A percentile compares a stretch with the other conserved stretches of the same genome.
These are phyloP conservation scores for Ormyrus rosae DNA, from an alignment of 2,888 invertebrate genomes.

Conservation along the genomic window DNA sequence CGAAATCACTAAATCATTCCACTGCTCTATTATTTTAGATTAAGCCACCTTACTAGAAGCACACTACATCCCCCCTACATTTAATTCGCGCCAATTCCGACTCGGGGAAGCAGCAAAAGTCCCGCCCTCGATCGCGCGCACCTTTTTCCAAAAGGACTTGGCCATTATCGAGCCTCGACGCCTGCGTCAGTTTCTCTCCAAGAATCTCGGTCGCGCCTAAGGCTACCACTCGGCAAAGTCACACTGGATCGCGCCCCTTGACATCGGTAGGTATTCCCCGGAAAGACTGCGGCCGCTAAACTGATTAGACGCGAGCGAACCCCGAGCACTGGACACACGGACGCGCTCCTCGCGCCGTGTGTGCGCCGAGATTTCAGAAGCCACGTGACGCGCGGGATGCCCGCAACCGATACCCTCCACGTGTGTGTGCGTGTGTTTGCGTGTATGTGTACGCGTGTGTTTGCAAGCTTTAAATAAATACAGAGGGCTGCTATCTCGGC, in stretches of 20 bases:
- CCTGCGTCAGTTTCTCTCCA: background rate
- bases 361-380: no score
- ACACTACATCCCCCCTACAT: no score
- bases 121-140: slow-evolving; percentile 32
- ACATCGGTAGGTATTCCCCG: slow-evolving; percentile 42
- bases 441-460: no score
- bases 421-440: no score
- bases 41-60: background rate
- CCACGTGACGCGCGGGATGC: no score
- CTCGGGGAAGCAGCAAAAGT: background rate
- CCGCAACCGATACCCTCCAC: no score
- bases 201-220: no score
- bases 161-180: slow-evolving; percentile 57
- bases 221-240: background rate
- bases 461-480: background rate
- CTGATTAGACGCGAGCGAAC: slow-evolving; percentile 43
- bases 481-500: background rate
- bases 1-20: background rate
- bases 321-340: background rate
- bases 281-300: slow-evolving; percentile 41
- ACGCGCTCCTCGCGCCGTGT: background rate
- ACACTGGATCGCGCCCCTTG: background rate
- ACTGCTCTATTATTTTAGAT: background rate
- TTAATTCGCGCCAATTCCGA: background rate
- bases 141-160: slow-evolving; percentile 63